phyloP scores from a whole-genome alignment of 2,888 invertebrate genomes.

The Pseudococcus viburni region DNA sequence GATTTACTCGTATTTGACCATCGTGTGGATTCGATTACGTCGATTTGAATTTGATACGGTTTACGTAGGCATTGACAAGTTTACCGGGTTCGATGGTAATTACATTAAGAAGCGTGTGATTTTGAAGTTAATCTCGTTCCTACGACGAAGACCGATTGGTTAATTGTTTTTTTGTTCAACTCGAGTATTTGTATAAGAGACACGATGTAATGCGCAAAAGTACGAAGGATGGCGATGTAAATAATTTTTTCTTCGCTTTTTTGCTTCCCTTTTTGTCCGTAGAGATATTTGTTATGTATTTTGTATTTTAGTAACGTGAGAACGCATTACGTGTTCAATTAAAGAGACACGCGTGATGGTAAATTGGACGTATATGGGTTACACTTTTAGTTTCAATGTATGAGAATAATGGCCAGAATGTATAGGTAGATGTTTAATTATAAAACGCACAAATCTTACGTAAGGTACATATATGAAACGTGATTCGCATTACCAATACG shows the following conservation, averaged over 20 bases:
- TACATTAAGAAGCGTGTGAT: neutral
- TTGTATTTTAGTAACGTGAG: neutral
- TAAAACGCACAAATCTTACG: conserved; percentile 12
- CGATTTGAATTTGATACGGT: too few species aligned
- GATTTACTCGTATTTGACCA: neutral
- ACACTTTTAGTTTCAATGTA: conserved; percentile 14
- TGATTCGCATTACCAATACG: neutral
- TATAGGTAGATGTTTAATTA: conserved; percentile 16
- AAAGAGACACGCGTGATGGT: neutral
- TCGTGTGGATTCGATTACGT: neutral
- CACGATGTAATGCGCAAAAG: neutral
- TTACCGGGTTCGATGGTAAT: too few species aligned
- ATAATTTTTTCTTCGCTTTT: neutral
- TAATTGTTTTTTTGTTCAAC: neutral
- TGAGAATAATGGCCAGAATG: neutral
- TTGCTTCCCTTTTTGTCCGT: neutral
- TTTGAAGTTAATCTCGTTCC: neutral
- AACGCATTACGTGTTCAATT: conserved; percentile 13
- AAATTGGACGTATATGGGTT: conserved; percentile 27
- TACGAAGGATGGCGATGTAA: too few species aligned
- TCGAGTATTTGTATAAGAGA: neutral
- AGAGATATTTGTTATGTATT: neutral
- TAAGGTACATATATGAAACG: neutral
- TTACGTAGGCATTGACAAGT: too few species aligned
- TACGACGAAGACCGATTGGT: neutral